Conservation (phyloP, 92 coral and sea anemone genomes). For the Isaurus tuberculatus region DNA sequence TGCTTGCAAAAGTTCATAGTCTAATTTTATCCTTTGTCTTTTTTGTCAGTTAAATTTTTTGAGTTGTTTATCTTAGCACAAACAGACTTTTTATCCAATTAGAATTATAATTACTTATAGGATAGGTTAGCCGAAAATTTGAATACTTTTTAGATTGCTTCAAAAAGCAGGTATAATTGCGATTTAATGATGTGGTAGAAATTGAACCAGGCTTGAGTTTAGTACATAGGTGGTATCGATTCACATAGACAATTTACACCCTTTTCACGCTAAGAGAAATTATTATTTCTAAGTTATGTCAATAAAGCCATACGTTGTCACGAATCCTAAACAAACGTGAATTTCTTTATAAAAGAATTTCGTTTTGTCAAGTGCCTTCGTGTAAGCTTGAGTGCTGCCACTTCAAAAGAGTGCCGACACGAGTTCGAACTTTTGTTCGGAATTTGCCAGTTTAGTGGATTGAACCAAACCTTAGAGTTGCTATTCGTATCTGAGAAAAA, state of each 20-base stretch:
- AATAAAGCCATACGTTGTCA: background rate
- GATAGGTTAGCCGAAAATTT: conserved; percentile 33
- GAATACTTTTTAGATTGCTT: conserved; percentile 37
- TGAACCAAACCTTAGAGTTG: background rate
- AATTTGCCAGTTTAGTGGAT: background rate
- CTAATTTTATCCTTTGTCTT: conserved; percentile 34
- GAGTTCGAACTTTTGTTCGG: background rate
- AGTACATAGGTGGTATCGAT: background rate
- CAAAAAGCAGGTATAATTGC: conserved; percentile 12
- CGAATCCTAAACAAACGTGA: background rate
- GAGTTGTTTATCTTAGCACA: conserved; percentile 36
- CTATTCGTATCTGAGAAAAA: background rate
- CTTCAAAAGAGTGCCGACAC: conserved; percentile 46
- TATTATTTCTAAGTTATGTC: background rate
- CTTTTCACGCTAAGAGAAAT: background rate
- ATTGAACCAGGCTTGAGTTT: background rate
- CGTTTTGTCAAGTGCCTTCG: conserved; percentile 21
- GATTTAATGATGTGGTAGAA: conserved; percentile 1
- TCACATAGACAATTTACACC: conserved; percentile 4
- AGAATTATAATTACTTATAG: conserved; percentile 35
- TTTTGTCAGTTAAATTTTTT: conserved; percentile 36
- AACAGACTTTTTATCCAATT: conserved; percentile 43
- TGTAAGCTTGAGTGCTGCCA: conserved; percentile 36
- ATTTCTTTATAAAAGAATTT: background rate
- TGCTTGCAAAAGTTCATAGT: background rate